Conservation (phyloP, 2,113 vertebrate species). For the Microtus montanus region DNA sequence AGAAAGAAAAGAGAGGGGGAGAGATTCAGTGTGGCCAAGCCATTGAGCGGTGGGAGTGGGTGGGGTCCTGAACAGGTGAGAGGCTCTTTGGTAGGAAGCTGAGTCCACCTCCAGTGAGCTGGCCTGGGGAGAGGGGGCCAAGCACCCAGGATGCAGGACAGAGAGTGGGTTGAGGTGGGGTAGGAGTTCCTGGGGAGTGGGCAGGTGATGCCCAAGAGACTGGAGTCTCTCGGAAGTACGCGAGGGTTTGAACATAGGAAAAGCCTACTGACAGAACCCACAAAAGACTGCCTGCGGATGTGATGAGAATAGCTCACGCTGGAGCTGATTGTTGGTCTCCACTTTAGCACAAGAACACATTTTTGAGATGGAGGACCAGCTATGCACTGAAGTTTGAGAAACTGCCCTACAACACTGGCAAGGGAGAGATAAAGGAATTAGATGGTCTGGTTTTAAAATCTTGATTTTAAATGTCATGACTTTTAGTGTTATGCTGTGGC, state of each 20-base stretch:
- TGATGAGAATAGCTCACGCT: neutral
- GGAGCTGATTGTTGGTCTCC: neutral
- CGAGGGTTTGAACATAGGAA: neutral
- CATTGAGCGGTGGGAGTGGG: neutral
- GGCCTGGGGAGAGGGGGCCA: neutral
- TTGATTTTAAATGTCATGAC: neutral
- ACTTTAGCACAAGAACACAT: rapidly evolving
- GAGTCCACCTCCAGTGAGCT: neutral
- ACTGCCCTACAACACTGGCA: too few species aligned
- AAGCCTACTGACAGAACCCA: too few species aligned
- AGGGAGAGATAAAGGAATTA: neutral
- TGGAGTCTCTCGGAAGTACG: neutral
- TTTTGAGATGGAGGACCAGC: neutral
- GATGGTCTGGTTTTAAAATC: neutral
- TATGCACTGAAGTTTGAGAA: neutral
- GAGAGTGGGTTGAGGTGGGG: neutral
- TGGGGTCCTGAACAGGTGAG: neutral
- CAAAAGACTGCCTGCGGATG: too few species aligned
- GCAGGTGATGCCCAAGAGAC: neutral
- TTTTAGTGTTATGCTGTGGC: rapidly evolving
- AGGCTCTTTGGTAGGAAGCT: slow-evolving; percentile 40
- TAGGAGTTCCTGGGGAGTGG: neutral
- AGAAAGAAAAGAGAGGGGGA: neutral
- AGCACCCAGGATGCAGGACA: neutral
- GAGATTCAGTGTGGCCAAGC: neutral